phyloP scores from a whole-genome alignment of 2,888 invertebrate species.

The Brachylomia viminalis region DNA sequence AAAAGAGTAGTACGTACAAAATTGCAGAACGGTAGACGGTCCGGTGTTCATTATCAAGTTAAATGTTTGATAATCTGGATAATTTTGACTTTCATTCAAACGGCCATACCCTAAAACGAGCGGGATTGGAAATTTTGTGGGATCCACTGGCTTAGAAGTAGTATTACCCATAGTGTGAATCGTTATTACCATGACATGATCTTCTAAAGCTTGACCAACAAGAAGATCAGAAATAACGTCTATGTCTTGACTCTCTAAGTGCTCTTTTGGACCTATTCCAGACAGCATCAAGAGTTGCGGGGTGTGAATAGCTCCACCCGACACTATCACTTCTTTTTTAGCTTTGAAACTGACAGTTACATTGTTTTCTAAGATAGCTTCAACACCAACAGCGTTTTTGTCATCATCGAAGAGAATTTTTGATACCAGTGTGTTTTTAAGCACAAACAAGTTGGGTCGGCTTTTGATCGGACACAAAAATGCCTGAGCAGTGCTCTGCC shows the following conservation, averaged over 20 bases:
- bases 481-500: constrained; percentile 86
- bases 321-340: constrained; percentile 85
- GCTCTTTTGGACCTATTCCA: constrained; percentile 84
- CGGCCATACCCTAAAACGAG: constrained; percentile 81
- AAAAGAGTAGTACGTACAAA: constrained; percentile 56
- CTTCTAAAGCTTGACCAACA: constrained; percentile 85
- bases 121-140: constrained; percentile 71
- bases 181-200: constrained; percentile 76
- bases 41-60: constrained; percentile 60
- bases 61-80: constrained; percentile 80
- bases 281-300: constrained; percentile 87
- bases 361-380: constrained; percentile 73
- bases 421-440: constrained; percentile 85
- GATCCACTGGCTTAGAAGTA: constrained; percentile 67
- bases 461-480: constrained; percentile 79
- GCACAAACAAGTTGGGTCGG: constrained; percentile 75
- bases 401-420: constrained; percentile 85
- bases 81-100: constrained; percentile 89
- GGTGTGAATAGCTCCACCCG: constrained; percentile 84
- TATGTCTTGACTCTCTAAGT: constrained; percentile 77
- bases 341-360: constrained; percentile 69
- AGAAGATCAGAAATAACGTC: constrained; percentile 77
- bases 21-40: constrained; percentile 20
- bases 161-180: constrained; percentile 70
- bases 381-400: constrained; percentile 83